Evolutionary conservation across 2,888 invertebrate species (phyloP).

Genomic region (Smittia sp.): DNA sequence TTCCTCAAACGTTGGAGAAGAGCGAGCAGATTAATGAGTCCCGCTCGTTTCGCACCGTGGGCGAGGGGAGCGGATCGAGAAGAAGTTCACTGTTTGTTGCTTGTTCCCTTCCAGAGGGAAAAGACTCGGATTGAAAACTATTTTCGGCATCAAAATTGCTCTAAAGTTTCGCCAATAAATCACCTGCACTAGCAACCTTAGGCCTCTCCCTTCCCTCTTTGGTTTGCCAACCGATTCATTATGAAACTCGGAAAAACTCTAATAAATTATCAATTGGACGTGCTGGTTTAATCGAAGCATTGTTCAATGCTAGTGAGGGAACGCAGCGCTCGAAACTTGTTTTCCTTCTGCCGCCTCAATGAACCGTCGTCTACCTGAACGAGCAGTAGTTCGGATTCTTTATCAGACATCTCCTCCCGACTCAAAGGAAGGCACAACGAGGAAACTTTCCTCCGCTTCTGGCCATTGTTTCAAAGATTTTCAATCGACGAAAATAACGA

Average conservation of each 20-base stretch:
- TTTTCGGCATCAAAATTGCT: background rate
- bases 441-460: background rate
- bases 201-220: background rate
- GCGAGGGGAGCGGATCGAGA: no score
- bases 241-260: background rate
- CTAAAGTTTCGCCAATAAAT: background rate
- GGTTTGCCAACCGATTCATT: background rate
- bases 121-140: no score
- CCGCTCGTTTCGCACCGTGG: no score
- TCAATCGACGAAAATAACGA: background rate
- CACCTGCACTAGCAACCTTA: background rate
- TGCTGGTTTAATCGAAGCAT: slow-evolving; percentile 3
- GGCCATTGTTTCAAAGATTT: slow-evolving; percentile 5
- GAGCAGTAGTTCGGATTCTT: background rate
- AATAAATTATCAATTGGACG: slow-evolving; percentile 18
- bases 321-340: background rate
- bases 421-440: background rate
- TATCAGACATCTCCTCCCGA: background rate
- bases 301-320: background rate
- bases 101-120: no score
- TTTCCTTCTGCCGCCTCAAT: background rate
- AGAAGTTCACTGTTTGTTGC: no score
- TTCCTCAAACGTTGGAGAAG: background rate
- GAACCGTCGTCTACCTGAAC: background rate
- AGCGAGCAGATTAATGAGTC: background rate